Percentiles rank a stretch among this genome's conserved stretches.
Conservation (phyloP, 2,888 invertebrate species). For the Globia sparganii region DNA sequence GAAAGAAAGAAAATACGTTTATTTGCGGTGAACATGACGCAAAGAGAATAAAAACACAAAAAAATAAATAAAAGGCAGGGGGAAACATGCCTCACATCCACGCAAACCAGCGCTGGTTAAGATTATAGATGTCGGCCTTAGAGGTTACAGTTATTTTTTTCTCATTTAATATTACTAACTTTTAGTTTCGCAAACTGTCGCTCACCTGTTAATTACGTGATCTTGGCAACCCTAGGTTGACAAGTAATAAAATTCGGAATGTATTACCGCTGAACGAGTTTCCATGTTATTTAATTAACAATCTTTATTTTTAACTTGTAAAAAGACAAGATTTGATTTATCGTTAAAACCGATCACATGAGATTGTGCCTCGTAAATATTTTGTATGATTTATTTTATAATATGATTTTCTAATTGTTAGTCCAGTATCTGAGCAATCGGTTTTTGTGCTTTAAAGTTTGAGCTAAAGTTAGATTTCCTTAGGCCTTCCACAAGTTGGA, state of each 20-base stretch:
- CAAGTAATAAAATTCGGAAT: slow-evolving; percentile 44
- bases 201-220: slow-evolving; percentile 2
- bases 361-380: neutral
- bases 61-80: no score
- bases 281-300: slow-evolving; percentile 56
- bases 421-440: no score
- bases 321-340: neutral
- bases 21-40: no score
- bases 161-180: neutral
- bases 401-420: neutral
- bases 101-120: no score
- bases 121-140: neutral
- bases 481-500: neutral
- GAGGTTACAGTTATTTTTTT: neutral
- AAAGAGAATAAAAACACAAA: no score
- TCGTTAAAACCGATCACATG: slow-evolving; percentile 23
- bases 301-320: slow-evolving; percentile 33
- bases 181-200: neutral
- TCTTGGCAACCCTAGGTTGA: slow-evolving; percentile 40
- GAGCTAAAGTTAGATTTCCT: no score
- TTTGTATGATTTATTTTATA: slow-evolving; percentile 10
- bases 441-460: neutral
- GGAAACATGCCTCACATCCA: no score
- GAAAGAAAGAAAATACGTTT: no score
- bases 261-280: slow-evolving; percentile 29